These are phyloP conservation scores for Orthosia incerta DNA, from an alignment of 2,888 invertebrate genomes.

Conservation along the genomic window DNA sequence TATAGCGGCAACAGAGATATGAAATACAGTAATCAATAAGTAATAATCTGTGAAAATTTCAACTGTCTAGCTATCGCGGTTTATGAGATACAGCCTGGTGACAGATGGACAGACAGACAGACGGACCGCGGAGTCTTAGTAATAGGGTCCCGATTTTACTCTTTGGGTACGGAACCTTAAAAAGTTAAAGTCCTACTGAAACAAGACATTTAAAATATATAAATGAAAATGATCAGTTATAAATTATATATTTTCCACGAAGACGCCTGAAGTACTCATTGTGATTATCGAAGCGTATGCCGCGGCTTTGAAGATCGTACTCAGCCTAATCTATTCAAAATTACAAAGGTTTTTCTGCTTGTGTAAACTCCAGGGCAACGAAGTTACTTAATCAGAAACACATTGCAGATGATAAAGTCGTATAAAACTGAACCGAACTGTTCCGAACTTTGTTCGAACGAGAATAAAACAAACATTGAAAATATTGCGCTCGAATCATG, in stretches of 20 bases:
- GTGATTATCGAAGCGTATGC: slow-evolving; percentile 11
- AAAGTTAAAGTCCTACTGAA: not conserved
- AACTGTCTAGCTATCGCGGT: no score
- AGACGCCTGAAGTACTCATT: slow-evolving; percentile 8
- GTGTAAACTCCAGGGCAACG: slow-evolving; percentile 2
- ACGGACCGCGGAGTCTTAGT: no score
- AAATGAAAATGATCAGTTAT: not conserved
- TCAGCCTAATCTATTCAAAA: slow-evolving; percentile 30
- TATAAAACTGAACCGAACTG: slow-evolving; percentile 31
- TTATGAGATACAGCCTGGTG: no score
- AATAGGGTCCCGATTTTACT: no score
- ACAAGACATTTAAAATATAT: not conserved
- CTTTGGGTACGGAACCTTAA: no score
- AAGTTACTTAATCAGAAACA: slow-evolving; percentile 44
- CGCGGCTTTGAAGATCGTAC: slow-evolving; percentile 7
- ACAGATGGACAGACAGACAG: no score
- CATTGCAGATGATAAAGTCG: slow-evolving; percentile 37
- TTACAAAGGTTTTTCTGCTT: slow-evolving; percentile 36
- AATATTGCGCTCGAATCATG: slow-evolving; percentile 45
- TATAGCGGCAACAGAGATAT: no score
- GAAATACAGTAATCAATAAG: no score
- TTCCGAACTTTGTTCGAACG: slow-evolving; percentile 27
- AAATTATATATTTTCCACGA: slow-evolving; percentile 1
- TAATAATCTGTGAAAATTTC: no score
- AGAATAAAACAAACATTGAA: slow-evolving; percentile 55